Percentiles rank a stretch among this genome's conserved stretches.
Evolutionary conservation across 2,888 invertebrate genomes (phyloP).

Genomic region (Pyralis farinalis): DNA sequence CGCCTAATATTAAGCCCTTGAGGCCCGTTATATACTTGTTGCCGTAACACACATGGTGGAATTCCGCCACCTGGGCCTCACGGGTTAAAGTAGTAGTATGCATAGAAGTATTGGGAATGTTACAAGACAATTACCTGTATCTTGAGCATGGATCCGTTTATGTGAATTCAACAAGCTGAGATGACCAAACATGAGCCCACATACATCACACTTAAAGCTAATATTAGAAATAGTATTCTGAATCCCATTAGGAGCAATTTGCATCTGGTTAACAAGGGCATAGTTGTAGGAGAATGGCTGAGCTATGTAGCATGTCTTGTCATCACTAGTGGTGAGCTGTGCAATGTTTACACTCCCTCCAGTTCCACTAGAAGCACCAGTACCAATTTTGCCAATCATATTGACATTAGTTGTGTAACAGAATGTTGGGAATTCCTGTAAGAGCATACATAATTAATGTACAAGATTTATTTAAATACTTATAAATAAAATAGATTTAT

Average conservation of each 20-base stretch:
- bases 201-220: constrained; percentile 93
- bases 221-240: constrained; percentile 90
- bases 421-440: constrained; percentile 85
- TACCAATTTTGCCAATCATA: constrained; percentile 84
- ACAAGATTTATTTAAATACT: too few relatives aligned
- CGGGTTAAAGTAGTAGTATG: too few relatives aligned
- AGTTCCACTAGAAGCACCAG: constrained; percentile 53
- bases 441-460: too few relatives aligned
- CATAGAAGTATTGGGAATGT: background rate
- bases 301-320: constrained; percentile 88
- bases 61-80: too few relatives aligned
- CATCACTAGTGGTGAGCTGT: constrained; percentile 82
- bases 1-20: too few relatives aligned
- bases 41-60: too few relatives aligned
- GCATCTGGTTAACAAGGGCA: constrained; percentile 93
- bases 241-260: constrained; percentile 84
- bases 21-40: too few relatives aligned
- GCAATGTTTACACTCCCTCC: constrained; percentile 85
- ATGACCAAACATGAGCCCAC: constrained; percentile 92
- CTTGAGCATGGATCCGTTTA: constrained; percentile 89
- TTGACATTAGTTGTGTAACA: constrained; percentile 86
- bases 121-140: constrained; percentile 56
- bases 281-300: constrained; percentile 91
- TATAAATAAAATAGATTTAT: too few relatives aligned
- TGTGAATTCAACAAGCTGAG: constrained; percentile 91